Conservation (phyloP, 30 jellyfish, hydroid and myxozoan species). For the Turritopsis rubra region DNA sequence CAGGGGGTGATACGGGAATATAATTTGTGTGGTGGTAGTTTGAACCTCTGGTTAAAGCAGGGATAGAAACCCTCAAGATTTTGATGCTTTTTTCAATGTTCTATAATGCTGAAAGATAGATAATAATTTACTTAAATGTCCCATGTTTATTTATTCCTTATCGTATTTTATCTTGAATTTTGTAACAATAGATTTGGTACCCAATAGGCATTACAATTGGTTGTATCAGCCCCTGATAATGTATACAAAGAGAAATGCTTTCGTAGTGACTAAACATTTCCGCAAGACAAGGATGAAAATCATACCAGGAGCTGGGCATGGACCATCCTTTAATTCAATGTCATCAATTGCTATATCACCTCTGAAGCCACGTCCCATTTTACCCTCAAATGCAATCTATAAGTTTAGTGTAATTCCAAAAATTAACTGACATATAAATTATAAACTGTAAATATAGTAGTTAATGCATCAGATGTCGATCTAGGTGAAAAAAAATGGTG, state of each 20-base stretch:
- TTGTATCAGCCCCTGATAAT: too few relatives aligned
- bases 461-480: background rate
- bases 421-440: background rate
- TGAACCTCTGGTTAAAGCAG: background rate
- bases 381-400: conserved; percentile 46
- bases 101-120: too few relatives aligned
- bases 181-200: too few relatives aligned
- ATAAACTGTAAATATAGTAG: background rate
- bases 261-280: too few relatives aligned
- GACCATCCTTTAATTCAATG: conserved; percentile 19
- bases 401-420: background rate
- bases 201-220: too few relatives aligned
- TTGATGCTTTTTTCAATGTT: too few relatives aligned
- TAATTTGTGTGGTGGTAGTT: background rate
- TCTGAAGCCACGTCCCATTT: conserved; percentile 17
- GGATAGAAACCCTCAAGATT: too few relatives aligned
- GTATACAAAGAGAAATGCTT: too few relatives aligned
- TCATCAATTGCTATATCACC: conserved; percentile 46
- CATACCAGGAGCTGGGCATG: conserved; percentile 47
- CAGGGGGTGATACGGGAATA: background rate
- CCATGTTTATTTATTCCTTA: too few relatives aligned
- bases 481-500: background rate
- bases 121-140: too few relatives aligned
- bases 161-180: too few relatives aligned
- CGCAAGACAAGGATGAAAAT: too few relatives aligned